Evolutionary conservation across 1,140 invertebrate species (phyloP).

Genomic region (Harpegnathos saltator): DNA sequence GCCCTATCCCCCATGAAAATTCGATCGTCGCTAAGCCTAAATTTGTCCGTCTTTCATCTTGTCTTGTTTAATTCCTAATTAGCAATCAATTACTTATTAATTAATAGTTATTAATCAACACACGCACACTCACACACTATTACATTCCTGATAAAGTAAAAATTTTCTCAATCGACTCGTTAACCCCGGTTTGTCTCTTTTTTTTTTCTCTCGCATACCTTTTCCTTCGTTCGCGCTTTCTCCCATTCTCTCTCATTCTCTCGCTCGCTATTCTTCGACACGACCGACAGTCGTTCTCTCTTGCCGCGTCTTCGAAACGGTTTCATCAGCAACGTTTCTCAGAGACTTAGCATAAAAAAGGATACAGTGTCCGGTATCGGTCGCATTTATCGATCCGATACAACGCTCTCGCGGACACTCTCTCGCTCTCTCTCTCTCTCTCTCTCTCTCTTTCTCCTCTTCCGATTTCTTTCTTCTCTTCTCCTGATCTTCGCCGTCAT

Average conservation of each 20-base stretch:
- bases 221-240: conserved; percentile 44
- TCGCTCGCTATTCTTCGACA: background rate
- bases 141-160: conserved; percentile 84
- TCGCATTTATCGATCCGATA: background rate
- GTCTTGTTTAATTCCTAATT: conserved; percentile 73
- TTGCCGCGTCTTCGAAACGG: conserved; percentile 30
- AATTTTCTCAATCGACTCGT: conserved; percentile 62
- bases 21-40: conserved; percentile 64
- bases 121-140: conserved; percentile 84
- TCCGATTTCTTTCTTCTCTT: background rate
- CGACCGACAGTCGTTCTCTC: conserved; percentile 2
- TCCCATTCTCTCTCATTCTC: background rate
- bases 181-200: conserved; percentile 79
- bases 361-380: conserved; percentile 38
- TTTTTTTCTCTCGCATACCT: conserved; percentile 56
- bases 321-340: conserved; percentile 43
- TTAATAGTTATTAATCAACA: conserved; percentile 84
- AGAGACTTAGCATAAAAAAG: conserved; percentile 59
- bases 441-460: too few species aligned
- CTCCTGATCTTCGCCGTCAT: background rate
- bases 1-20: background rate
- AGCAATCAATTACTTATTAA: conserved; percentile 83
- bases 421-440: too few species aligned
- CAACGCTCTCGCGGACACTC: background rate
- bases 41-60: conserved; percentile 59